These are phyloP conservation scores for Acanthopleura granulata DNA, from an alignment of 2,888 invertebrate species.

Conservation along the genomic window DNA sequence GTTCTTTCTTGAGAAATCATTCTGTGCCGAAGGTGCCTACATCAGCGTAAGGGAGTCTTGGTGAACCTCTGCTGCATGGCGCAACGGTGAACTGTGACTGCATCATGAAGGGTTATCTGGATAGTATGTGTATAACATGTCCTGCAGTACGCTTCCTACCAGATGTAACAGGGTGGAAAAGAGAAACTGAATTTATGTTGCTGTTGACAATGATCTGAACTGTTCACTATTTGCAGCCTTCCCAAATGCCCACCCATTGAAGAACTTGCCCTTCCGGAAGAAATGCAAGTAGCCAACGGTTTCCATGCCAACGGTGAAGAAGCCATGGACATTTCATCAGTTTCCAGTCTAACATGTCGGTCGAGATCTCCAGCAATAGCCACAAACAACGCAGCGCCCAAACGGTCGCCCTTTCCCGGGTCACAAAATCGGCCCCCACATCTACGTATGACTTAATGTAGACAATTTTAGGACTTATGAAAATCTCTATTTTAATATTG, in stretches of 20 bases:
- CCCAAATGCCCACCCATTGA: slow-evolving; percentile 12
- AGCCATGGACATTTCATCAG: slow-evolving; percentile 60
- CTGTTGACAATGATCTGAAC: too few species aligned
- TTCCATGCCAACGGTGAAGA: slow-evolving; percentile 40
- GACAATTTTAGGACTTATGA: not conserved
- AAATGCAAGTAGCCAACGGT: slow-evolving; percentile 24
- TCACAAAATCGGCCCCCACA: slow-evolving; percentile 55
- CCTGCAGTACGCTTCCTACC: too few species aligned
- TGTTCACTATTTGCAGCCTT: slow-evolving; percentile 10
- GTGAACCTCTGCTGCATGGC: too few species aligned
- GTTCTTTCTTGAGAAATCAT: too few species aligned
- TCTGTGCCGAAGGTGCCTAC: too few species aligned
- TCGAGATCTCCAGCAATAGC: slow-evolving; percentile 55
- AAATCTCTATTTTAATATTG: slow-evolving; percentile 18
- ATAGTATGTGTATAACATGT: too few species aligned
- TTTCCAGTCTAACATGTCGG: slow-evolving; percentile 43
- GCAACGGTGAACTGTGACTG: too few species aligned
- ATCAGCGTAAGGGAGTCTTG: too few species aligned
- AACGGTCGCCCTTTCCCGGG: slow-evolving; percentile 55
- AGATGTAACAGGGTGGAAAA: too few species aligned
- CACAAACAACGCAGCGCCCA: slow-evolving; percentile 43
- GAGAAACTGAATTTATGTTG: too few species aligned
- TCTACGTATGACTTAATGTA: slow-evolving; percentile 52
- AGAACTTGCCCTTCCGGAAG: slow-evolving; percentile 17
- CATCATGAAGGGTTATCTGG: too few species aligned